Evolutionary conservation across 2,797 vertebrate genomes (phyloP), one percentile per base, ranked within the genome.

Genomic region (Acomys russatus): DNA sequence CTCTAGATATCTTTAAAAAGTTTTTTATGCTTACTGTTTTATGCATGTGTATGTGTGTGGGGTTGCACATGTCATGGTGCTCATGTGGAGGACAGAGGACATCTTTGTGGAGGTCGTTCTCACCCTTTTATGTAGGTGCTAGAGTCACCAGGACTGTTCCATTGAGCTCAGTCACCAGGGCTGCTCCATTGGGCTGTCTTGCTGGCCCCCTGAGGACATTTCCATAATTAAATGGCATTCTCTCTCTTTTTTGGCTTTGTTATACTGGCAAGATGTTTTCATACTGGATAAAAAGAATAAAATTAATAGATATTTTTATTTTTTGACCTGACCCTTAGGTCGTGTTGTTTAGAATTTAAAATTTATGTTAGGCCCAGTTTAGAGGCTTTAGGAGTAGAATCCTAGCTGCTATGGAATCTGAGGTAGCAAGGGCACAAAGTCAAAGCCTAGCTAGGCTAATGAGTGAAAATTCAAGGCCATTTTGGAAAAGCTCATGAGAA

Each of bases 161-260:
- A n/a, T 33, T 49, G 61, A 33, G 49, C 49, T 51, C 56, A n/a
- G 49, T 86, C 49, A 35, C 56, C 18, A 80, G 78, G 20, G 11
- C n/a, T 86, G 83, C 3, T 86, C 22, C 30, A n/a, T 49, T 49
- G 61, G 18, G 64, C 49, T 51, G 11, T 23, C 63, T 33, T 85
- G 44, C 17, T 68, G 44, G 33, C 11, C 6, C 56, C 30, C 18
- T 14, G 22, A 51, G 14, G 70, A n/a, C 20, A 70, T 54, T 86
- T 25, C 25, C 70, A 9, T 86, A 86, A 14, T 89, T 78, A 78
- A 92, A 91, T 70, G 63, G 85, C 82, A 49, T 83, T 95, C 44
- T 44, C 44, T 44, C 44, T 44, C 44, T 96, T 85, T 33, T 15
- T 68, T 94, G 14, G 23, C 23, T 33, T 92, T 84, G 54, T 76